Conservation (phyloP, 2,888 invertebrate species). For the Ectemnius cavifrons region DNA sequence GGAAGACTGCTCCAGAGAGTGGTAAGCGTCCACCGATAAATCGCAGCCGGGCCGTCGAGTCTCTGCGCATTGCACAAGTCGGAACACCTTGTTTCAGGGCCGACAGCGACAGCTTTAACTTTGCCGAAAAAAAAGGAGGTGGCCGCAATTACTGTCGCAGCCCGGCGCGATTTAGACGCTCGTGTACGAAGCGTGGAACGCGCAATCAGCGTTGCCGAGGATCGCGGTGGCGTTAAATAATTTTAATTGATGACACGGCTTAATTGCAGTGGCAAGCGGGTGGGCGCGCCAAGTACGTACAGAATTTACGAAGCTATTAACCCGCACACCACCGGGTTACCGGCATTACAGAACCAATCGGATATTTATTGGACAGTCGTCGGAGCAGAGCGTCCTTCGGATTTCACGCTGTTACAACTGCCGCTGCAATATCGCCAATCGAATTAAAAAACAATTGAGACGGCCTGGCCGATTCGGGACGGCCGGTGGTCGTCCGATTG, state of each 20-base stretch:
- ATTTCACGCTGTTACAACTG: too few species aligned
- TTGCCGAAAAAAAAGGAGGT: not conserved
- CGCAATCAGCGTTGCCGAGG: not conserved
- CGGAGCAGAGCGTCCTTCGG: too few species aligned
- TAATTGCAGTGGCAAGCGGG: conserved; percentile 12
- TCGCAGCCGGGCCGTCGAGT: not conserved
- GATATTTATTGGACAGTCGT: conserved; percentile 2
- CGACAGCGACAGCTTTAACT: conserved; percentile 1
- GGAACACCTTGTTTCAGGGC: not conserved
- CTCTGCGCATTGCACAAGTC: not conserved
- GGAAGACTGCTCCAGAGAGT: not conserved
- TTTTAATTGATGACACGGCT: conserved; percentile 32
- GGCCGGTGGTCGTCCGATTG: not conserved
- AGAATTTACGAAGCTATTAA: conserved; percentile 20
- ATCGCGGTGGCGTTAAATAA: conserved; percentile 11
- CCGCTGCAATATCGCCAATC: not conserved
- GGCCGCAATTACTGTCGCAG: conserved; percentile 29
- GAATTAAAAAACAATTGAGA: conserved; percentile 2
- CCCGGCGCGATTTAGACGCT: conserved; percentile 18
- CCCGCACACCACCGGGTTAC: not conserved
- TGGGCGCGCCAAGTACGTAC: not conserved
- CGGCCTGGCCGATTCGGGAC: not conserved
- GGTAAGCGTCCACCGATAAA: not conserved
- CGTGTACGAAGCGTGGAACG: conserved; percentile 2
- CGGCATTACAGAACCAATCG: not conserved